Percentiles rank a stretch among this genome's conserved stretches.
Evolutionary conservation across 2,113 vertebrate genomes (phyloP).

Genomic region (Bufo gargarizans): DNA sequence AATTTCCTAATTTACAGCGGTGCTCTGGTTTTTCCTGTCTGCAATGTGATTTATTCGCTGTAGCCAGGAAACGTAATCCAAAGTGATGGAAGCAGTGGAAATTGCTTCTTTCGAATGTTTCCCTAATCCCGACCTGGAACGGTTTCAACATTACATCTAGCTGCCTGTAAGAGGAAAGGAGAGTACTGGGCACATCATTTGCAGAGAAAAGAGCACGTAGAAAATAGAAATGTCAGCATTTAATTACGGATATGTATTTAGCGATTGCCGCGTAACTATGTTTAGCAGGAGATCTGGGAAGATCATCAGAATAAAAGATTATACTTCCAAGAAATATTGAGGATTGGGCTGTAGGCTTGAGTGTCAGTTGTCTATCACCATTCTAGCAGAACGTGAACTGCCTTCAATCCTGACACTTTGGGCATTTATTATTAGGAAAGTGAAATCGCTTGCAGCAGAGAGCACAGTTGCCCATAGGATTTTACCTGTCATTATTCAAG

Average conservation of each 20-base stretch:
- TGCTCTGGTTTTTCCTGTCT: constrained; percentile 38
- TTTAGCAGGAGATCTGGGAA: background rate
- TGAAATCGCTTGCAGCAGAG: background rate
- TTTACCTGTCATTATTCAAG: background rate
- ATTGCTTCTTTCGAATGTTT: constrained; percentile 45
- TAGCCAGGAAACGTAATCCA: constrained; percentile 49
- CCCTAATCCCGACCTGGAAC: constrained; percentile 48
- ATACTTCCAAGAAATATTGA: background rate
- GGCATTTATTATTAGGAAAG: background rate
- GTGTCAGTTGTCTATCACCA: background rate
- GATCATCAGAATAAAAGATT: background rate
- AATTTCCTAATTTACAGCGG: constrained; percentile 53
- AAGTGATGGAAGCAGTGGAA: constrained; percentile 51
- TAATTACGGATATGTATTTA: background rate
- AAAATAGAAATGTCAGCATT: background rate
- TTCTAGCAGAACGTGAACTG: background rate
- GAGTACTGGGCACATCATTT: background rate
- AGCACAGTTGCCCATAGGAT: background rate
- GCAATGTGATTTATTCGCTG: constrained; percentile 40
- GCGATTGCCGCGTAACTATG: background rate
- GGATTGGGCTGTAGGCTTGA: background rate
- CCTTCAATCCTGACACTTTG: background rate
- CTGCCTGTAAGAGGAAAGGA: background rate
- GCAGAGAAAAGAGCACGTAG: background rate
- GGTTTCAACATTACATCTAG: constrained; percentile 39